Evolutionary conservation across 2,113 vertebrate genomes (phyloP).

Genomic region (Mobula hypostoma): DNA sequence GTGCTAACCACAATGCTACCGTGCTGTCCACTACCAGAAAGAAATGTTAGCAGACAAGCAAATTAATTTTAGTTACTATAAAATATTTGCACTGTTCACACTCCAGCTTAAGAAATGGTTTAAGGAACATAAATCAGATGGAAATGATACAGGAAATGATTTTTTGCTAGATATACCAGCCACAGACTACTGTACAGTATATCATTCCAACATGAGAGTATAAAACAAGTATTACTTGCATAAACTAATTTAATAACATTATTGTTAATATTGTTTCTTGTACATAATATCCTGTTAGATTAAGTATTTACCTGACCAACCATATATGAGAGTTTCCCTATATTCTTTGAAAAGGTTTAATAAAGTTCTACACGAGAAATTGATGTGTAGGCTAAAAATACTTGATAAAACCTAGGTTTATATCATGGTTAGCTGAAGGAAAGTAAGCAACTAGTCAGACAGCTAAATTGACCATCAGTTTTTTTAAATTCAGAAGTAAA

Average conservation of each 20-base stretch:
- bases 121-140: not conserved
- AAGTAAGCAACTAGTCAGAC: not conserved
- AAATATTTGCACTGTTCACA: not conserved
- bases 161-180: not conserved
- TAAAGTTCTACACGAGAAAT: not conserved
- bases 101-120: too few relatives aligned
- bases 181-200: not conserved
- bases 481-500: not conserved
- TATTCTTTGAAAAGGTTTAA: not conserved
- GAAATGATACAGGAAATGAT: not conserved
- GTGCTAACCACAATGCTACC: too few relatives aligned
- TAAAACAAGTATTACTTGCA: not conserved
- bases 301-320: not conserved
- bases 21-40: too few relatives aligned
- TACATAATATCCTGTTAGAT: not conserved
- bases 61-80: not conserved
- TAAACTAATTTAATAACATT: not conserved
- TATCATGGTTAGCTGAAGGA: not conserved
- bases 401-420: not conserved
- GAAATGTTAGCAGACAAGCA: not conserved
- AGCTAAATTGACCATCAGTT: not conserved
- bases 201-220: not conserved
- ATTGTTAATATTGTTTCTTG: not conserved
- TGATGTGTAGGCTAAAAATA: not conserved
- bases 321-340: too few relatives aligned